phyloP scores from a whole-genome alignment of 2,113 vertebrate species.

The Sporophila hypoxantha region DNA sequence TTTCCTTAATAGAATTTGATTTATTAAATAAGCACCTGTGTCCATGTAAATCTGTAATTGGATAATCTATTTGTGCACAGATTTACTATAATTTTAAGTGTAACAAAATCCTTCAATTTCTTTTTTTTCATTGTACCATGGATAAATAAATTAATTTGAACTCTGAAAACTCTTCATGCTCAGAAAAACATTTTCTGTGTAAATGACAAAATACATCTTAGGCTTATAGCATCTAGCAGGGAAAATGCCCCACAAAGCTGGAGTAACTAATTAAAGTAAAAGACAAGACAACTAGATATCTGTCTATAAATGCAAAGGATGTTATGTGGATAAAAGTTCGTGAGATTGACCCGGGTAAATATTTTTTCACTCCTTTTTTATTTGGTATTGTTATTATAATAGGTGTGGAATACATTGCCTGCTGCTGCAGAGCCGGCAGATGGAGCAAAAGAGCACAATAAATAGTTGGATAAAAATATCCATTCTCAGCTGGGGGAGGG shows the following conservation, averaged over 20 bases:
- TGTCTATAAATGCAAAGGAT: neutral
- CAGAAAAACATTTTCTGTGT: neutral
- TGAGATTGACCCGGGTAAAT: neutral
- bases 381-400: neutral
- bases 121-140: neutral
- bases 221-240: neutral
- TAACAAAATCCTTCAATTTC: neutral
- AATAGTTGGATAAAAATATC: neutral
- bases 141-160: neutral
- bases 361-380: neutral
- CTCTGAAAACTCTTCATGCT: neutral
- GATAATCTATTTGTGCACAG: neutral
- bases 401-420: neutral
- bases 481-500: neutral
- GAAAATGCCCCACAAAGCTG: neutral
- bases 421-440: conserved; percentile 25
- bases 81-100: neutral
- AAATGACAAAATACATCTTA: neutral
- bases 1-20: neutral
- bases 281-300: neutral
- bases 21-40: neutral
- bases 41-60: neutral
- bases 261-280: neutral
- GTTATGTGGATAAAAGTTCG: neutral
- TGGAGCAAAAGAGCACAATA: conserved; percentile 49